Base-by-base conservation (phyloP, 2,797 vertebrate species). In the Poeciliopsis gracilis region DNA sequence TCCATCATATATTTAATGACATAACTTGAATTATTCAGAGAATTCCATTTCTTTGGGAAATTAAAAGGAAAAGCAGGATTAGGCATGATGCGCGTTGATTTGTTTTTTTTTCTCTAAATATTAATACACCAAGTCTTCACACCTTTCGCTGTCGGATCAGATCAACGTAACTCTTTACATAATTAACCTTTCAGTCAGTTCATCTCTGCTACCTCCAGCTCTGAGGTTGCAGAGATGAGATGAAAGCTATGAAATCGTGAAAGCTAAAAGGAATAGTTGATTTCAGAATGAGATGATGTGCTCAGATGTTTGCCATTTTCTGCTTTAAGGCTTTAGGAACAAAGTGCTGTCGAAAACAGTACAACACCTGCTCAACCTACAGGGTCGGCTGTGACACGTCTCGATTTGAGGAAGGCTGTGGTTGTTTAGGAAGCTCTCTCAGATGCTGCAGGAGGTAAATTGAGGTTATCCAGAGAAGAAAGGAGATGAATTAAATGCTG, bases 291-390 rank as follows among this genome's bases (percentile, higher is more conserved):
- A 38, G 43, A 38, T 9, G 18, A 41, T 33, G 55, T 72, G 20
- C 18, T 63, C 33, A 30, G 18, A 72, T n/a, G 66, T 43, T 69
- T n/a, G 66, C 4, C 11, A n/a, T 66, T 77, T 81, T 67, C 46
- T 6, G 20, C 46, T 36, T 72, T 72, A 49, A 72, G 41, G 46
- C 30, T n/a, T 69, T 13, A 43, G 66, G 10, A 23, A 25, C n/a
- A 63, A 69, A 66, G 23, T 41, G 5, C 23, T 13, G 23, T 45
- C 10, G 18, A 45, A 75, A 23, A 49, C 33, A 76, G 45, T 1
- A 5, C 38, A 74, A 10, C 10, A 2, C n/a, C 10, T 66, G 47
- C 49, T 47, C 41, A 70, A 20, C 13, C 10, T 41, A 10, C 4
- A 67, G 51, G 46, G 66, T 46, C 78, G 67, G 45, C 12, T 77